phyloP scores from a whole-genome alignment of 2,888 invertebrate genomes.

The Fragum sueziense region DNA sequence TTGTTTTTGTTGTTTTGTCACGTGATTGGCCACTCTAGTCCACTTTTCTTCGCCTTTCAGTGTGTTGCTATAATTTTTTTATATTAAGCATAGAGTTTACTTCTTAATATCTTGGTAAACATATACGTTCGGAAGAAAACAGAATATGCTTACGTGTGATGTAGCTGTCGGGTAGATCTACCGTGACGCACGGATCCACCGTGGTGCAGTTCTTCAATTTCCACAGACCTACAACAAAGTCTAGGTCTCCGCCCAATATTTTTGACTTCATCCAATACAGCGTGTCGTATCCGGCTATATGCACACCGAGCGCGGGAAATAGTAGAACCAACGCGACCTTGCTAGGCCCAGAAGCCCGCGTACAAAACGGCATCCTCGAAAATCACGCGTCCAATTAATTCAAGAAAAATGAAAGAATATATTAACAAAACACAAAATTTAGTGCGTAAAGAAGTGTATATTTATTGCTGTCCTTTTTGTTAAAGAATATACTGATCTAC shows the following conservation, averaged over 20 bases:
- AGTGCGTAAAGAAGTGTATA: too few species aligned
- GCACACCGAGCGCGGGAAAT: slow-evolving; percentile 34
- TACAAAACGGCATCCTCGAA: slow-evolving; percentile 45
- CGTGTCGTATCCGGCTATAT: slow-evolving; percentile 47
- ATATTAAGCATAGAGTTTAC: too few species aligned
- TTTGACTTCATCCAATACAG: slow-evolving; percentile 51
- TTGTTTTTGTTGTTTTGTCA: too few species aligned
- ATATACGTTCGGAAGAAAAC: background rate
- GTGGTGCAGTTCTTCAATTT: slow-evolving; percentile 52
- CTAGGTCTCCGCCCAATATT: slow-evolving; percentile 30
- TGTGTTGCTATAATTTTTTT: too few species aligned
- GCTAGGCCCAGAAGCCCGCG: slow-evolving; percentile 33
- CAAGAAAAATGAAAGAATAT: too few species aligned
- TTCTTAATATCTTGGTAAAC: too few species aligned
- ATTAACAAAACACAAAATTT: too few species aligned
- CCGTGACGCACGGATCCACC: slow-evolving; percentile 22
- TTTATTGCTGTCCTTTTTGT: too few species aligned
- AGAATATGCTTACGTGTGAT: slow-evolving; percentile 37
- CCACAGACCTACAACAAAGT: slow-evolving; percentile 52
- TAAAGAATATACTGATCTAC: too few species aligned
- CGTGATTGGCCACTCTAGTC: too few species aligned
- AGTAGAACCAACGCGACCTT: slow-evolving; percentile 40
- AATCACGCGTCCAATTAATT: too few species aligned
- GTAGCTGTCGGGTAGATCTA: slow-evolving; percentile 26
- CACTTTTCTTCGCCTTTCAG: too few species aligned